Base-by-base conservation (phyloP, 2,113 vertebrate species). In the Fregata magnificens region DNA sequence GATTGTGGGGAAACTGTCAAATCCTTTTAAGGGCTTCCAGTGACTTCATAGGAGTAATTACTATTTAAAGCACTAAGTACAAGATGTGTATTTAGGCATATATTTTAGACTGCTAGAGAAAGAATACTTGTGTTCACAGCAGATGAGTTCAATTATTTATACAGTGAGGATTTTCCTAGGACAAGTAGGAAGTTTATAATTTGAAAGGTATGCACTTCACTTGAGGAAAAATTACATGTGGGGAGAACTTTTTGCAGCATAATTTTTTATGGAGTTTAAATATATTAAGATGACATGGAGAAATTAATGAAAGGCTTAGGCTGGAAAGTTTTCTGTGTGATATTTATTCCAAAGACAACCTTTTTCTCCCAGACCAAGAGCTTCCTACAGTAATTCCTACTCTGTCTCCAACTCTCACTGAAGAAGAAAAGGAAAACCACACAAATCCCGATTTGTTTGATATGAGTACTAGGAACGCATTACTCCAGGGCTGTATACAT, bases 21-120 rank as follows among this genome's bases (percentile, higher is more conserved):
- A 93, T 92, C 97, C 96, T 97, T 98, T 98, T 97, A 98, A 97
- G 97, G 97, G 85, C 91, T 97, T 97, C 96, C 94, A 96, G 94
- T 96, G 95, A 74, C 95, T 97, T 93, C 97, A 94, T 72, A 10
- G 96, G 94, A 96, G 94, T 96, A 97, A 98, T 97, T 93, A 95
- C 88, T 98, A 93, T 95, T 97, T 95, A 96, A 97, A 98, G 95
- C 90, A 93, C 86, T 94, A 96, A 95, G 90, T 61, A 91, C 84
- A 93, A 88, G 79, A 84, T 69, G 94, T 91, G 95, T 95, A 67
- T 93, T 96, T 89, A 94, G 93, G 92, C 74, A 95, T 94, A 29
- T 77, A 77, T 88, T 97, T 97, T 88, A 69, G 93, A 91, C 93
- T 86, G 79, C 85, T 93, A 96, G 81, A 96, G 96, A 97, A 89